Evolutionary conservation across 2,888 invertebrate species (phyloP), one percentile per base, ranked within the genome.

Genomic region (Sicus ferrugineus): DNA sequence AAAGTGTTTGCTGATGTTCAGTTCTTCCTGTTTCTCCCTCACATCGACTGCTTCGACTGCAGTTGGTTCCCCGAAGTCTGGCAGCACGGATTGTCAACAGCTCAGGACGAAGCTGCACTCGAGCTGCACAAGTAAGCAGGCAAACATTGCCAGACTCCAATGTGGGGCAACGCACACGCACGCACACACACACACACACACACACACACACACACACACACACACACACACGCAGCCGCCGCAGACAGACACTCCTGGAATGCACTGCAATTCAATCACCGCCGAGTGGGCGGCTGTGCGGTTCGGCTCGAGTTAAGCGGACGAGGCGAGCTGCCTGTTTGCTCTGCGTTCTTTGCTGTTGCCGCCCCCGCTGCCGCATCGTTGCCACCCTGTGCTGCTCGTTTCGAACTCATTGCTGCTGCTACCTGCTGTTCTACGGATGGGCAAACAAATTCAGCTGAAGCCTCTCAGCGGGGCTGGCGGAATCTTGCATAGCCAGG

Each of bases 371-470:
- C 16, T 19, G 26, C 9, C 26, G 34, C 9, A 11, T 21, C n/a
- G 38, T 61, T 56, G 56, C 28, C n/a, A 28, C 16, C 30, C 30
- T 30, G 30, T 19, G 19, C n/a, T n/a, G 31, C 7, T 30, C 56
- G 56, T n/a, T n/a, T n/a, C n/a, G n/a, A n/a, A n/a, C n/a, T n/a
- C n/a, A n/a, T n/a, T 30, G 28, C 21, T 42, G 23, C 61, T 61
- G 19, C 42, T 61, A 61, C 16, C 72, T 70, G 72, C 63, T 72
- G 52, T 70, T 67, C 63, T 48, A 21, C 34, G 38, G 9, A n/a
- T 42, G 19, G 4, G 19, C 67, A 67, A 63, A 48, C 54, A 56
- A 54, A 34, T 61, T 42, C 23, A n/a, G 26, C 61, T 61, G 38
- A 61, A 61, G 61, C 38, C 42, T 42, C 46, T 46, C 46, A 19